Base-by-base conservation (phyloP, 2,888 invertebrate species). In the Galerucella pusilla region DNA sequence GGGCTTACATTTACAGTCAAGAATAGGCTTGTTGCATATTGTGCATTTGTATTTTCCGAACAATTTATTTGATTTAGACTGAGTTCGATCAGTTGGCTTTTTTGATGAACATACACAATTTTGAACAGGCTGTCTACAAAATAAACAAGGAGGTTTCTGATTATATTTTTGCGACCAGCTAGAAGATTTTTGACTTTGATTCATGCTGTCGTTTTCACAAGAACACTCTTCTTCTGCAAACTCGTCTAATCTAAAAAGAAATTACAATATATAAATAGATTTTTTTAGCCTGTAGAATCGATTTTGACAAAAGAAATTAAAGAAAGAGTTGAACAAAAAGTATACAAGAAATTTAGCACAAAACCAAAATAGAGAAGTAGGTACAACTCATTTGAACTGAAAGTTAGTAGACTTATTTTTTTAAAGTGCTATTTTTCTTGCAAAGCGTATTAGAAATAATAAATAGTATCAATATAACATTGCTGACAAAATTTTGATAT, bases 1-100 rank as follows among this genome's bases (percentile, higher is more conserved):
- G n/a, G 61, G 14, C 28, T 61, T 61, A 35, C 61, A 61, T 61
- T 61, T 61, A 35, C 61, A 61, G 2, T 61, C 28, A 5, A 35
- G 2, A 35, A 61, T 35, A 61, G 35, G 28, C 28, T 61, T 61
- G 14, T 28, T 25, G 28, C 61, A 61, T 28, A 35, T 28, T 11
- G 14, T 28, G 35, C 61, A 61, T 28, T 61, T 61, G n/a, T 35
- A 28, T 28, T 35, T 35, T 35, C 14, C 28, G 11, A 14, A 35
- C 6, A 28, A 61, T 1, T 35, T 12, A 14, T 35, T 60, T 12
- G 20, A 28, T 60, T 25, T 35, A 35, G 28, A 12, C 28, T 61
- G 61, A 61, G 9, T 16, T 10, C 10, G 9, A 57, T 57, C 57
- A 20, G 57, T 14, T n/a, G 12, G 54, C 7, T 54, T 54, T n/a